Base-by-base conservation (phyloP, 2,113 vertebrate species). In the Nycticebus coucang region DNA sequence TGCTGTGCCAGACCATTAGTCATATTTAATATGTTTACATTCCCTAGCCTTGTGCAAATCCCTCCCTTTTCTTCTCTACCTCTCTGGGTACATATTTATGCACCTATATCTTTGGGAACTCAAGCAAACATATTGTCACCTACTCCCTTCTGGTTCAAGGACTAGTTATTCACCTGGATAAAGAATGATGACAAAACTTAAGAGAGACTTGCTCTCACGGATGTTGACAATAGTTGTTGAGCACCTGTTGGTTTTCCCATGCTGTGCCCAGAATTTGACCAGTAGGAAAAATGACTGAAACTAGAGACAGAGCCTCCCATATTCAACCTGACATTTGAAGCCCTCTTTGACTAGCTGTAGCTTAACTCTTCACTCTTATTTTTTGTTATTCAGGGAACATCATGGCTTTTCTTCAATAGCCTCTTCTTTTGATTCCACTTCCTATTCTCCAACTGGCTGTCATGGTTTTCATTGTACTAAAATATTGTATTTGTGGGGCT, bases 201-300 rank as follows among this genome's bases (percentile, higher is more conserved):
- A 68, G 26, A 86, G 68, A 86, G 68, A 95, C 28, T 30, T 93
- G 26, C 59, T 92, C 35, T 74, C 57, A 30, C 35, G 35, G 28
- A 7, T 94, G n/a, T 77, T 78, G 81, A 92, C 35, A 55, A 93
- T 57, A 69, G 35, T 45, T 13, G 9, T 19, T 45, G 33, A 26
- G 5, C 93, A 95, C 41, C 94, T 97, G 94, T 71, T 93, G 53
- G 86, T 86, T 96, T 97, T 96, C 94, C 85, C 96, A 80, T 30
- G 35, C 37, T 88, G 9, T 87, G 57, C 11, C 57, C 59, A 75
- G 30, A 13, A 45, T 91, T 92, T 89, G 15, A 68, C 33, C 6
- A 33, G 78, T 30, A 82, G 90, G n/a, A 41, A 91, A 87, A 94
- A 69, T n/a, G n/a, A 84, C n/a, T 35, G 84, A 92, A 95, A 84